A percentile compares a stretch with the other conserved stretches of the same genome.
phyloP scores from a whole-genome alignment of 2,797 vertebrate species.

The Brachyrhaphis roseni region DNA sequence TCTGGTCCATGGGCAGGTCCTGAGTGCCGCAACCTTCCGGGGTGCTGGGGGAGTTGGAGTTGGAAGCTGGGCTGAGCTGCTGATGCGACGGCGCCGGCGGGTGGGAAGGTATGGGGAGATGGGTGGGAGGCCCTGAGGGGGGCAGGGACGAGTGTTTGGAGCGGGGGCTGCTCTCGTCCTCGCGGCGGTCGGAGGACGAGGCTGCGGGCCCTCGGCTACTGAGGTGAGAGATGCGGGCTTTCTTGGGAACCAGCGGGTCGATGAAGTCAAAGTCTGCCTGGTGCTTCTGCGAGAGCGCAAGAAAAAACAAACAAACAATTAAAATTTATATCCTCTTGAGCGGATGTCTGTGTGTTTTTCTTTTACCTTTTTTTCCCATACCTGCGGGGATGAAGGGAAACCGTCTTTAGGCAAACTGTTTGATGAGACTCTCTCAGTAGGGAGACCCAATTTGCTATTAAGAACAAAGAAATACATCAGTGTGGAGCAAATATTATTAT shows the following conservation, averaged over 20 bases:
- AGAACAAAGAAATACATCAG: constrained; percentile 26
- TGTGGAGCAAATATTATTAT: background rate
- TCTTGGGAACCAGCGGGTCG: constrained; percentile 87
- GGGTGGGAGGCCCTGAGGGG: constrained; percentile 63
- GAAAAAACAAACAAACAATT: background rate
- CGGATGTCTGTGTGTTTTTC: background rate
- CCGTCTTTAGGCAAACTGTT: constrained; percentile 81
- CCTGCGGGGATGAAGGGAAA: constrained; percentile 84
- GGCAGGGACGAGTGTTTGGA: constrained; percentile 67
- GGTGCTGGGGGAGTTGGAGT: constrained; percentile 89
- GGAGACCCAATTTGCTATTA: constrained; percentile 87
- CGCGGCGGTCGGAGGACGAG: constrained; percentile 71
- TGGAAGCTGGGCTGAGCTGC: constrained; percentile 84
- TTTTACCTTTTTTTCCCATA: constrained; percentile 53
- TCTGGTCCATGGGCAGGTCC: constrained; percentile 86
- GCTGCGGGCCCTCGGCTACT: constrained; percentile 78
- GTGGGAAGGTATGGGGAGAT: constrained; percentile 67
- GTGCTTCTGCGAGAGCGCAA: constrained; percentile 80
- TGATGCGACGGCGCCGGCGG: constrained; percentile 77
- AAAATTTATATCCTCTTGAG: background rate
- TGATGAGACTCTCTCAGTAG: constrained; percentile 74
- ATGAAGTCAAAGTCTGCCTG: constrained; percentile 83
- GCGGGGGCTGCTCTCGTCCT: constrained; percentile 69
- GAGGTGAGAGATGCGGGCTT: constrained; percentile 89
- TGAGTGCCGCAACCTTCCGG: constrained; percentile 88